Percentiles rank a stretch among this genome's conserved stretches.
Conservation (phyloP, 2,113 vertebrate genomes). For the Aptenodytes patagonicus region DNA sequence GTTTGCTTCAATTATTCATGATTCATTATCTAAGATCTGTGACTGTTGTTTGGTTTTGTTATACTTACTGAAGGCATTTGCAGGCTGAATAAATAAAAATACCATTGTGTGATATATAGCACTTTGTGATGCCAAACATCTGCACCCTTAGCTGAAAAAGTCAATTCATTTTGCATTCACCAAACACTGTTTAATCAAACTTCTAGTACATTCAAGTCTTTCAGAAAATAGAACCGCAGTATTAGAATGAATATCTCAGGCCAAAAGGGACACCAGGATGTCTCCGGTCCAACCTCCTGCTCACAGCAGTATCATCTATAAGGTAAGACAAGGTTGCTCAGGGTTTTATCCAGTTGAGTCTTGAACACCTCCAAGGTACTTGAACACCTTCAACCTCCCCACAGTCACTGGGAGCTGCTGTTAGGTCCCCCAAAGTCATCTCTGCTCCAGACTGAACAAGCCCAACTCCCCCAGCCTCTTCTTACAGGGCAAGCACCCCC, state of each 20-base stretch:
- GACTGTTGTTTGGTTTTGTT: background rate
- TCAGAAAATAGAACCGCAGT: background rate
- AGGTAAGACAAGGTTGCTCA: background rate
- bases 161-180: background rate
- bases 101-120: background rate
- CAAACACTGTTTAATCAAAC: background rate
- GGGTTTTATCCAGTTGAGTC: background rate
- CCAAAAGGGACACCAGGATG: background rate
- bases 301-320: background rate
- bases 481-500: accelerated
- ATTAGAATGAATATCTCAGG: background rate
- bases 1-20: slow-evolving; percentile 3
- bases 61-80: background rate
- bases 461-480: background rate
- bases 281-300: background rate
- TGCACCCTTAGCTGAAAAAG: background rate
- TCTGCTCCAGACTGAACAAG: background rate
- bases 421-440: background rate
- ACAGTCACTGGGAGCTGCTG: background rate
- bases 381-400: background rate
- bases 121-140: background rate
- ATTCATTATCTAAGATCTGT: background rate
- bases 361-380: background rate
- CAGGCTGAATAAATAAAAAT: background rate
- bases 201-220: background rate